phyloP scores from a whole-genome alignment of 2,888 invertebrate species.

The Brassicogethes aeneus region DNA sequence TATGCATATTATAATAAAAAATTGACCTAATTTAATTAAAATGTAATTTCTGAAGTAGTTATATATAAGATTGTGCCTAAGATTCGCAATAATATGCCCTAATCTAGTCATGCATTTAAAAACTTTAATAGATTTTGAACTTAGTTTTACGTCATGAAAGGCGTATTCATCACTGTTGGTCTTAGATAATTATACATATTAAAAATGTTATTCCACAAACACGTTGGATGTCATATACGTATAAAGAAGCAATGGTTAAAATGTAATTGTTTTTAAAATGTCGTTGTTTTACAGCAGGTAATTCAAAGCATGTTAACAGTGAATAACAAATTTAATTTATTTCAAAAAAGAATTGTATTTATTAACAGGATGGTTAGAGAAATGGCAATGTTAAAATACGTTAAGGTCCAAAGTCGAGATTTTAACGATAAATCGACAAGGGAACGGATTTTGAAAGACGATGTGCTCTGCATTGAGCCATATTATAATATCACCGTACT shows the following conservation, averaged over 20 bases:
- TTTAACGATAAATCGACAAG: slow-evolving; percentile 22
- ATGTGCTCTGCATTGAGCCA: slow-evolving; percentile 32
- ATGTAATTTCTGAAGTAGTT: background rate
- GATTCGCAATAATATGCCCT: slow-evolving; percentile 9
- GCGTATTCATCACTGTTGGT: slow-evolving; percentile 28
- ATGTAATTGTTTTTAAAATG: no score
- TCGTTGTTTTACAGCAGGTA: no score
- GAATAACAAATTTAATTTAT: no score
- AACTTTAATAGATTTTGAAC: slow-evolving; percentile 11
- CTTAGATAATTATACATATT: slow-evolving; percentile 12
- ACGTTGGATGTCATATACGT: no score
- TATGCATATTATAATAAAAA: no score
- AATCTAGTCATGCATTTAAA: slow-evolving; percentile 22
- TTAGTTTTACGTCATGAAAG: slow-evolving; percentile 19
- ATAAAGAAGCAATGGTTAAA: no score
- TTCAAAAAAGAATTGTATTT: no score
- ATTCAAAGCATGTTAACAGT: no score
- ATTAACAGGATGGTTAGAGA: slow-evolving; percentile 17
- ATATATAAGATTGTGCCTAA: slow-evolving; percentile 1
- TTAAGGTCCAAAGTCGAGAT: slow-evolving; percentile 19
- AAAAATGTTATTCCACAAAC: background rate
- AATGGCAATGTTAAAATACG: slow-evolving; percentile 21
- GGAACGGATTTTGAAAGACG: slow-evolving; percentile 34
- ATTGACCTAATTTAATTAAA: no score
- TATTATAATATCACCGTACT: slow-evolving; percentile 33